Conservation (phyloP, 2,888 invertebrate species). For the Meteorus cinctellus region DNA sequence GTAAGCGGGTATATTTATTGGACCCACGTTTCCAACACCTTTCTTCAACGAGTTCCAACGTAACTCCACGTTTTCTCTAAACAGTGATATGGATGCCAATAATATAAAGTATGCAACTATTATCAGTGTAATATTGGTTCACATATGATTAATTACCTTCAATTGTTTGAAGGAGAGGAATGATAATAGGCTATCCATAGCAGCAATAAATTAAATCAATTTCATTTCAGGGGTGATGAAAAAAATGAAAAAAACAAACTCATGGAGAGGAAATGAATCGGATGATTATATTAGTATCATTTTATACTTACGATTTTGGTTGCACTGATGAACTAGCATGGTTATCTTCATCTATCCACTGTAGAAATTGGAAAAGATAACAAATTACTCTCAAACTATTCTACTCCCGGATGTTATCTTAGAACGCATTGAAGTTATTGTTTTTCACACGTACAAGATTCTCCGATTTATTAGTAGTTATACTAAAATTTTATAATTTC, state of each 20-base stretch:
- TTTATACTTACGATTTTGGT: slow-evolving; percentile 58
- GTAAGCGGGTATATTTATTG: slow-evolving; percentile 64
- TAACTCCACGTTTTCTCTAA: slow-evolving; percentile 63
- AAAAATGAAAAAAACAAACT: slow-evolving; percentile 31
- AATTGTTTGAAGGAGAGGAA: slow-evolving; percentile 66
- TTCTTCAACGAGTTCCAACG: slow-evolving; percentile 65
- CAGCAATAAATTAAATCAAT: slow-evolving; percentile 46
- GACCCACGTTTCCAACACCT: slow-evolving; percentile 61
- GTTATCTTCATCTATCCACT: slow-evolving; percentile 56
- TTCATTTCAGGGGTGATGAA: slow-evolving; percentile 44
- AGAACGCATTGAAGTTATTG: too few species aligned
- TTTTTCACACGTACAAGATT: too few species aligned
- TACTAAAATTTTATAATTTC: too few species aligned
- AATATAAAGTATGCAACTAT: background rate
- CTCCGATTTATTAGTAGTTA: too few species aligned
- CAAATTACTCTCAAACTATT: background rate
- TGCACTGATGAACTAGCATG: slow-evolving; percentile 54
- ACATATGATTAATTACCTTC: slow-evolving; percentile 54
- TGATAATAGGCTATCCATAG: slow-evolving; percentile 65
- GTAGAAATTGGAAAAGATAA: slow-evolving; percentile 46
- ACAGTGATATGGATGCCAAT: slow-evolving; percentile 39
- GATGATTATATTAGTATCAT: slow-evolving; percentile 20
- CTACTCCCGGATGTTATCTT: too few species aligned
- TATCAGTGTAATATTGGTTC: background rate
- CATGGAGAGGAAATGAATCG: slow-evolving; percentile 33